Percentiles rank a stretch among this genome's conserved stretches.
Conservation (phyloP, 2,797 vertebrate species). For the Cyprinodon diabolis region DNA sequence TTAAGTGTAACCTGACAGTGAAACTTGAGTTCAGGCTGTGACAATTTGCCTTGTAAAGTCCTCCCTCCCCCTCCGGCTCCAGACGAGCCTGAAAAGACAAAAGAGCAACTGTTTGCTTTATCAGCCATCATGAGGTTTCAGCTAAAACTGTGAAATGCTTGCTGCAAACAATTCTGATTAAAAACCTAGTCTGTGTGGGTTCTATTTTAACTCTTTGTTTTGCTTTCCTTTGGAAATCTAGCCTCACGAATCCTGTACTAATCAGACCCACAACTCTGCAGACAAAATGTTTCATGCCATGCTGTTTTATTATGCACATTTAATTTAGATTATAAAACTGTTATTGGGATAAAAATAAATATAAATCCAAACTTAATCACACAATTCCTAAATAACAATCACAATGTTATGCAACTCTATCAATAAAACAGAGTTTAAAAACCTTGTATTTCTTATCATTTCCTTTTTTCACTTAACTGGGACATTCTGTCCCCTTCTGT, state of each 20-base stretch:
- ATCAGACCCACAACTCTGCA: not conserved
- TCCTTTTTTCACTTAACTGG: not conserved
- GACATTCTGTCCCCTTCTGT: not conserved
- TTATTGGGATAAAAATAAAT: not conserved
- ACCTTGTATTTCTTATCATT: not conserved
- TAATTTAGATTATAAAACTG: not conserved
- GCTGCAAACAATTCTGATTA: not conserved
- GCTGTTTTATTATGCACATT: too few relatives aligned
- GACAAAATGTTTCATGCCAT: not conserved
- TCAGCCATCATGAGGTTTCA: constrained; percentile 27
- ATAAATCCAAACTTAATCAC: too few relatives aligned
- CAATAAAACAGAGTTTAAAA: not conserved
- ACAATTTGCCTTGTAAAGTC: constrained; percentile 11
- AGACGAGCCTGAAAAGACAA: constrained; percentile 35
- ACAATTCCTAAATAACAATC: too few relatives aligned
- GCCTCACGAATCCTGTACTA: not conserved
- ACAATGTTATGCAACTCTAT: too few relatives aligned
- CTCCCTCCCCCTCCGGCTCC: constrained; percentile 38
- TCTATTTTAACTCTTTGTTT: not conserved
- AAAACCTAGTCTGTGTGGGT: not conserved
- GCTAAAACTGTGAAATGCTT: constrained; percentile 9
- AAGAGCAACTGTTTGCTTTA: constrained; percentile 31
- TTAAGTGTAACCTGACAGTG: not conserved
- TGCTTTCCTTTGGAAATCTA: not conserved
- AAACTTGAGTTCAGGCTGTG: constrained; percentile 3